phyloP scores from a whole-genome alignment of 2,888 invertebrate genomes.

The Caenorhabditis panamensis region DNA sequence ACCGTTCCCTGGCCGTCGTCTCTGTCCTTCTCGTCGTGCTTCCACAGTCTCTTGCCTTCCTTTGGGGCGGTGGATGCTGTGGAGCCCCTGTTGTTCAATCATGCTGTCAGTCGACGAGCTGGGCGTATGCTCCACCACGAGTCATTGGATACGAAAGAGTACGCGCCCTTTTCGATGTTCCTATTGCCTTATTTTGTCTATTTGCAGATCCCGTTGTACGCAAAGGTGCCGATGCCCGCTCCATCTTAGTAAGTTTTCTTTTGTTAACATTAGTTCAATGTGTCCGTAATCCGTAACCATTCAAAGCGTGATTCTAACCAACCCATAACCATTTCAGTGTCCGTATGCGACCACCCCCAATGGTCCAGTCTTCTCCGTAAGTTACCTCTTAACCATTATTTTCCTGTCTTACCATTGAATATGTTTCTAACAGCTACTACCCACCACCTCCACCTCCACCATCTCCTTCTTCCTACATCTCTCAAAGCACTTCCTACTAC shows the following conservation, averaged over 20 bases:
- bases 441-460: constrained; percentile 21
- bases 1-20: constrained; percentile 37
- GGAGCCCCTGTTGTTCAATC: constrained; percentile 30
- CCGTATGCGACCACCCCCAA: constrained; percentile 2
- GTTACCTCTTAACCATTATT: neutral
- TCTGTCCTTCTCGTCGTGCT: constrained; percentile 35
- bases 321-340: constrained; percentile 20
- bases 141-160: constrained; percentile 54
- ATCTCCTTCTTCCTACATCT: no score
- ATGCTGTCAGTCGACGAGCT: constrained; percentile 33
- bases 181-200: neutral
- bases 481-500: constrained; percentile 14
- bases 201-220: constrained; percentile 50
- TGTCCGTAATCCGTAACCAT: no score
- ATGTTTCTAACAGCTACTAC: constrained; percentile 36
- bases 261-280: no score
- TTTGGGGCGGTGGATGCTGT: constrained; percentile 50
- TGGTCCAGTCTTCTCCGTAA: constrained; percentile 31
- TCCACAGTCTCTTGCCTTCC: constrained; percentile 35
- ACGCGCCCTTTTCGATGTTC: no score
- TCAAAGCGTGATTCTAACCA: neutral
- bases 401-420: no score
- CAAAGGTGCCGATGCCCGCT: constrained; percentile 53
- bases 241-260: constrained; percentile 48
- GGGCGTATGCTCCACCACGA: constrained; percentile 52